Evolutionary conservation across 2,888 invertebrate species (phyloP), one percentile per base, ranked within the genome.

Genomic region (Zygothrica quintamaculata): DNA sequence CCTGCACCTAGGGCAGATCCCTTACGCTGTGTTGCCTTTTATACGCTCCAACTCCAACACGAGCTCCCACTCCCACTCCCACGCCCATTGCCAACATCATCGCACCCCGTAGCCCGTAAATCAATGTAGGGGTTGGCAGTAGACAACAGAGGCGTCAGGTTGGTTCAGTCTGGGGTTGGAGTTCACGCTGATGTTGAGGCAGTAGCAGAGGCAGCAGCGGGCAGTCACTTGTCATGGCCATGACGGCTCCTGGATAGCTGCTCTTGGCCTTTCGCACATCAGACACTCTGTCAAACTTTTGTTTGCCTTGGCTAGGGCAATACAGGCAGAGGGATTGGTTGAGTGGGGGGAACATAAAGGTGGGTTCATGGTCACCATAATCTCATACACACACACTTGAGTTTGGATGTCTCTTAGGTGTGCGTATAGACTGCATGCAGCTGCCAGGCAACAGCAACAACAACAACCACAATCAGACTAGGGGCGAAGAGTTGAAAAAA

Each of bases 221-320:
- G 26, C 11, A 16, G 33, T 9, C 43, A 52, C 55, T 37, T 50
- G 59, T 48, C 66, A 73, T 74, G 71, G 50, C 43, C 71, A 58
- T 74, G 71, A 71, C 62, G 74, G 74, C 74, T 71, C 61, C 60
- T 56, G 65, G 60, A 60, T 61, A 56, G 47, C 68, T 86, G 80
- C 80, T 81, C 84, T 76, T 81, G 80, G 87, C 80, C 80, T 86
- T 84, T 81, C 87, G 70, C 84, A 81, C 72, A 68, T 77, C 76
- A 78, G 72, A 78, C 87, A 80, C 80, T 84, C 87, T 74, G 86
- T 86, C 80, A 81, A 86, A 81, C 87, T 81, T 86, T 86, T 86
- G 87, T 86, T 79, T 73, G 66, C 25, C 22, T 61, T 44, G 39
- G 52, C 55, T 36, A 37, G 15, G 18, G 18, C 26, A 31, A 7